Evolutionary conservation across 2,113 vertebrate species (phyloP).

Genomic region (Mirza zaza): DNA sequence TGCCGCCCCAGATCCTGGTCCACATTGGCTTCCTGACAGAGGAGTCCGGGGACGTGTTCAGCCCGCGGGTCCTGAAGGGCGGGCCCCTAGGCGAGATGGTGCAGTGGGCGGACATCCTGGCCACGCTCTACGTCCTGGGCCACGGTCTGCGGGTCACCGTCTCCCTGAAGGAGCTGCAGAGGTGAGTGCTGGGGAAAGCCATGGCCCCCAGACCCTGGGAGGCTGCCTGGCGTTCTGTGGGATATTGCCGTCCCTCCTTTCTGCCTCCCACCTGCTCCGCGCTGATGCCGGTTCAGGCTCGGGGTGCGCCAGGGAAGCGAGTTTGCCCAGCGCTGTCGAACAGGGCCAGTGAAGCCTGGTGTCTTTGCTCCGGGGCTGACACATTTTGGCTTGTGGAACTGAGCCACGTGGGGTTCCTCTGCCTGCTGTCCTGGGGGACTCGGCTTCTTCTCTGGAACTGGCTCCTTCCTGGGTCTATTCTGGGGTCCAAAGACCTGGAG

Average conservation of each 20-base stretch:
- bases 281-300: fast-evolving
- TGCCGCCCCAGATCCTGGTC: conserved; percentile 89
- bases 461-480: background rate
- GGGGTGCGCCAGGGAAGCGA: background rate
- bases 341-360: fast-evolving
- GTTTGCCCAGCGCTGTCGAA: background rate
- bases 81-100: conserved; percentile 98
- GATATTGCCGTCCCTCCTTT: fast-evolving
- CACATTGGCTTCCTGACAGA: conserved; percentile 98
- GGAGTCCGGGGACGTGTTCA: conserved; percentile 98
- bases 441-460: background rate
- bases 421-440: background rate
- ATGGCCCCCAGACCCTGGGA: background rate
- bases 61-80: conserved; percentile 95
- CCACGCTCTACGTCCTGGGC: conserved; percentile 93
- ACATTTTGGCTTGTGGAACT: background rate
- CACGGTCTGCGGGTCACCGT: conserved; percentile 94
- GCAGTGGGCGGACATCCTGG: conserved; percentile 98
- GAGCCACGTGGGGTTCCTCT: background rate
- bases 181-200: conserved; percentile 85
- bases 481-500: background rate
- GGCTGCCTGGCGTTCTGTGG: background rate
- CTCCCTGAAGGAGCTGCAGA: conserved; percentile 97
- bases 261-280: fast-evolving
- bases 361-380: background rate